Base-by-base conservation (phyloP, 2,888 invertebrate species). In the Acanthopleura granulata region DNA sequence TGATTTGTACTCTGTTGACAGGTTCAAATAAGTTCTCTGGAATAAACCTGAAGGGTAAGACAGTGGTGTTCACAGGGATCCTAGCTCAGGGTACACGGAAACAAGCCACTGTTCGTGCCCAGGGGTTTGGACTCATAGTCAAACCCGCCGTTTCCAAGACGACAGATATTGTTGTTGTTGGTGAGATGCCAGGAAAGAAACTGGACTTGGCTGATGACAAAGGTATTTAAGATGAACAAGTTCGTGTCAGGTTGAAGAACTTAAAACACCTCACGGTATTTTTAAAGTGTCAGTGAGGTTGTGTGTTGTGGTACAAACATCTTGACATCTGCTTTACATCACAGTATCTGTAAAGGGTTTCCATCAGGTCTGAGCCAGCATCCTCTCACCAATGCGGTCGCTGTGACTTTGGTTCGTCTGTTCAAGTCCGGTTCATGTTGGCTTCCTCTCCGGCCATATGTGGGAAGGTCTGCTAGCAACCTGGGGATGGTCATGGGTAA, bases 131-230 rank as follows among this genome's bases (percentile, higher is more conserved):
- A 16, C 25, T 18, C 4, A 6, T 22, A 22, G 66, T 66, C 16
- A 27, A 27, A 27, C 16, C 66, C 18, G 6, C 66, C 6, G 66
- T 66, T 27, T 12, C 66, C 14, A 27, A 22, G 29, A 66, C 22
- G 6, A 66, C 66, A 27, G 66, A 66, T 27, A 66, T 66, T 25
- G 66, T 66, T 27, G 66, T 66, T 66, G 66, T 25, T 6, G 66
- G 66, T 27, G 66, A 22, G 29, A 16, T 27, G 66, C 66, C 66
- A 27, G 66, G 66, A 27, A 66, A 66, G 14, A 66, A 66, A 14
- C 16, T 66, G 66, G 66, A 66, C 25, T 27, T 66, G 22, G 66
- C 66, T 27, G 66, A 66, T 27, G 22, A 66, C 29, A 66, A 66
- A 12, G 66, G 66, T 66, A n/a, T n/a, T n/a, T n/a, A 66, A 57